Percentiles rank a stretch among this genome's conserved stretches.
Conservation (phyloP, 2,113 vertebrate species). For the Stictonetta naevosa region DNA sequence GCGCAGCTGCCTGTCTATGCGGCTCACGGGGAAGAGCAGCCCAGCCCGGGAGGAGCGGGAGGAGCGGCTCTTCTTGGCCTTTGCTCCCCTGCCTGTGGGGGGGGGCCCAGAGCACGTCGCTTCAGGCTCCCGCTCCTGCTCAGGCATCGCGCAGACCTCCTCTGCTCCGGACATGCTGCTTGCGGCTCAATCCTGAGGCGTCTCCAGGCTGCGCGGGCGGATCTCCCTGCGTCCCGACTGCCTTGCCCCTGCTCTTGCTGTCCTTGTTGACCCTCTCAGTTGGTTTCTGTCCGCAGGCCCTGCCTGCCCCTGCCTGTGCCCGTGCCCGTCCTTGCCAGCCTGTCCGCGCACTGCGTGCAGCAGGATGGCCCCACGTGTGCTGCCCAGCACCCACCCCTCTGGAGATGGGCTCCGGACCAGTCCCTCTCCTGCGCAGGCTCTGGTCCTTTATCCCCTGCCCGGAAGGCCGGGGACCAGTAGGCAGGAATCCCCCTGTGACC, state of each 20-base stretch:
- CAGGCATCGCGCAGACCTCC: not conserved
- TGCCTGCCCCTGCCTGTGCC: not conserved
- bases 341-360: not conserved
- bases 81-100: not conserved
- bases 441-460: not conserved
- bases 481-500: not conserved
- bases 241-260: not conserved
- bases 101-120: not conserved
- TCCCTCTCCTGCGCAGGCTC: not conserved
- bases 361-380: not conserved
- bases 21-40: conserved; percentile 79
- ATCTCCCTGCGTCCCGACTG: not conserved
- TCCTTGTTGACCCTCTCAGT: not conserved
- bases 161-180: not conserved
- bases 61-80: not conserved
- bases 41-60: conserved; percentile 61
- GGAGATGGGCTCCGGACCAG: not conserved
- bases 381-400: not conserved
- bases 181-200: fast-evolving
- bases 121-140: not conserved
- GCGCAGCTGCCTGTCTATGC: conserved; percentile 76
- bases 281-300: not conserved
- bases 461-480: not conserved
- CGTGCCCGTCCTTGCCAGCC: not conserved
- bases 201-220: not conserved